Evolutionary conservation across 2,113 vertebrate species (phyloP), one percentile per base, ranked within the genome.

Genomic region (Solea solea): DNA sequence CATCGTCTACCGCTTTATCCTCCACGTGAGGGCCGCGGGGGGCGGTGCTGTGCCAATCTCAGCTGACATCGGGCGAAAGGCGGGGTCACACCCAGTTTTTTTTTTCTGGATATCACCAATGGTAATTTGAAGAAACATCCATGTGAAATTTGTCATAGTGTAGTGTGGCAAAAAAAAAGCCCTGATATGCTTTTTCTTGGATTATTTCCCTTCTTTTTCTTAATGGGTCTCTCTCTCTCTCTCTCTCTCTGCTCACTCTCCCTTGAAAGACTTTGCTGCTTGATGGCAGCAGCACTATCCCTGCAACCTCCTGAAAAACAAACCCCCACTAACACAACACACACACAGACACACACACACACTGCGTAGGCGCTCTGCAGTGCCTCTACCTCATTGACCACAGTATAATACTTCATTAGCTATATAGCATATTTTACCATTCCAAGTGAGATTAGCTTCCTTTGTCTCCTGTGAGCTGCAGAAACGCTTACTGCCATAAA

Each of bases 361-460:
- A 75, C 51, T 56, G 60, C 54, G 60, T 78, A 41, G 53, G 77
- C 67, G 73, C 65, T 77, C 76, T 78, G 81, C 79, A 77, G 84
- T 69, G 71, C 83, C 58, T 85, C 74, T 67, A 85, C 83, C 83
- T 86, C 79, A 89, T 76, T 88, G 85, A 88, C 84, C 78, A 78
- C 81, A 78, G 69, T 78, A 70, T 86, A 87, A 88, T 87, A 88
- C 86, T 91, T 88, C 88, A 91, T 89, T 89, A 90, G 85, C 88
- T 86, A 83, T 89, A 89, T 83, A 82, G 87, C 75, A 84, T 80
- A 80, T 91, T 91, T 85, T 76, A 89, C 77, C 81, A 64, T 77
- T 88, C 60, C 84, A 61, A 91, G 86, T 85, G 80, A 88, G 80
- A 86, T 88, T 83, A 81, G 74, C 78, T 85, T 78, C 78, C 78